phyloP scores from a whole-genome alignment of 2,113 vertebrate species.

The Xiphophorus hellerii region DNA sequence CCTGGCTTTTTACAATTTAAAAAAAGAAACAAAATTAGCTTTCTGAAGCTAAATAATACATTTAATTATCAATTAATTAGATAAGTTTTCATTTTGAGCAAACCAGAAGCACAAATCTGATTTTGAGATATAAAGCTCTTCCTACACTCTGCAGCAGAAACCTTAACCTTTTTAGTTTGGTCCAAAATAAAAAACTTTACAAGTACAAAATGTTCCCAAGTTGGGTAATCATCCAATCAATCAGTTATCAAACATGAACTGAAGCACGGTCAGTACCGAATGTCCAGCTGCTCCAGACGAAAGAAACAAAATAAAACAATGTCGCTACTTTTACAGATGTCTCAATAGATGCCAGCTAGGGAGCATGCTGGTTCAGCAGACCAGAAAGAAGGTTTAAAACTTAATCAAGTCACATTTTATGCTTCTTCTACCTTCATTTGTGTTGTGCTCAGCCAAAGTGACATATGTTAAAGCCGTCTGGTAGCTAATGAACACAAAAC shows the following conservation, averaged over 20 bases:
- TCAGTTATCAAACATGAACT: too few relatives aligned
- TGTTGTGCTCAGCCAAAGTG: slow-evolving; percentile 10
- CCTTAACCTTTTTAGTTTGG: background rate
- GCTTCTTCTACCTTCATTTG: slow-evolving; percentile 20
- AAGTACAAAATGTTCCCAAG: background rate
- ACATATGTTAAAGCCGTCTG: slow-evolving; percentile 35
- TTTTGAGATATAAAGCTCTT: too few relatives aligned
- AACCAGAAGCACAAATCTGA: too few relatives aligned
- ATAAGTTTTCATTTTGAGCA: too few relatives aligned
- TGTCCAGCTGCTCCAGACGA: too few relatives aligned
- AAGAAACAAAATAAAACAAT: background rate
- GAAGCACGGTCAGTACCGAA: too few relatives aligned
- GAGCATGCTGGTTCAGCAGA: background rate
- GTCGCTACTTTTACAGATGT: background rate
- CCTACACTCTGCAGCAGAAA: background rate
- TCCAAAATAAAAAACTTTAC: background rate
- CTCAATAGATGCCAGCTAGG: background rate
- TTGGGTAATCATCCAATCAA: background rate
- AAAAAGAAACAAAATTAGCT: too few relatives aligned
- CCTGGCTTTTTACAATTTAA: too few relatives aligned
- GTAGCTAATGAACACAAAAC: slow-evolving; percentile 23
- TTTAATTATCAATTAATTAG: too few relatives aligned
- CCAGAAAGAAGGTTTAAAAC: background rate
- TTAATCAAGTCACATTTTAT: background rate
- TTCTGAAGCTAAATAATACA: too few relatives aligned